phyloP scores from a whole-genome alignment of 64 coral and sea anemone genomes.

The Montipora sp. region DNA sequence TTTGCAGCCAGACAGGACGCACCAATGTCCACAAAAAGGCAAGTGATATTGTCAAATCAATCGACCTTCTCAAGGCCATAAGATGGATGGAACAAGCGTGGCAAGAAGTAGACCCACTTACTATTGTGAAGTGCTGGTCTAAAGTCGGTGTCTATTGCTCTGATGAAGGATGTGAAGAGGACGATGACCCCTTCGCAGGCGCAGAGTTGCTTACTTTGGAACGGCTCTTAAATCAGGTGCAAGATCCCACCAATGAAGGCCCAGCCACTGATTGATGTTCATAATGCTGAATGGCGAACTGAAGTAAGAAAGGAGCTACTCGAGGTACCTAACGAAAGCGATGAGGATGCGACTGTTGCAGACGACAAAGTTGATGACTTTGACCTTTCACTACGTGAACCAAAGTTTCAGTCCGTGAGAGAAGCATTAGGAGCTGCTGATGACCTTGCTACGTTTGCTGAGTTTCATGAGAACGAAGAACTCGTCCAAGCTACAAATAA shows the following conservation, averaged over 20 bases:
- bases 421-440: not conserved
- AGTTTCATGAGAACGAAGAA: not conserved
- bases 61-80: not conserved
- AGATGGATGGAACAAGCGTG: not conserved
- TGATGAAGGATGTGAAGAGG: not conserved
- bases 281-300: not conserved
- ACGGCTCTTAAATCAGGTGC: not conserved
- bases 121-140: conserved; percentile 8
- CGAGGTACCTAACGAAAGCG: not conserved
- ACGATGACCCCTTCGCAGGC: not conserved
- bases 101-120: conserved; percentile 1
- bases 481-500: not conserved
- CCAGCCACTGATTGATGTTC: not conserved
- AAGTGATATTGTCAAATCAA: conserved; percentile 6
- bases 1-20: not conserved
- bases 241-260: not conserved
- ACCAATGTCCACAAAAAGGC: not conserved
- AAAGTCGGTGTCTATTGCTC: not conserved
- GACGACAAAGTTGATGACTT: not conserved
- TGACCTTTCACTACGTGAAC: not conserved
- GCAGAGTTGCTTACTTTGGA: not conserved
- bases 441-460: not conserved
- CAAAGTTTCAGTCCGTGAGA: not conserved
- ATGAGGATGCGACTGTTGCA: not conserved
- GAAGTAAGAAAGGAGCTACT: not conserved